phyloP scores from a whole-genome alignment of 2,797 vertebrate genomes.

The Galaxias olidus region DNA sequence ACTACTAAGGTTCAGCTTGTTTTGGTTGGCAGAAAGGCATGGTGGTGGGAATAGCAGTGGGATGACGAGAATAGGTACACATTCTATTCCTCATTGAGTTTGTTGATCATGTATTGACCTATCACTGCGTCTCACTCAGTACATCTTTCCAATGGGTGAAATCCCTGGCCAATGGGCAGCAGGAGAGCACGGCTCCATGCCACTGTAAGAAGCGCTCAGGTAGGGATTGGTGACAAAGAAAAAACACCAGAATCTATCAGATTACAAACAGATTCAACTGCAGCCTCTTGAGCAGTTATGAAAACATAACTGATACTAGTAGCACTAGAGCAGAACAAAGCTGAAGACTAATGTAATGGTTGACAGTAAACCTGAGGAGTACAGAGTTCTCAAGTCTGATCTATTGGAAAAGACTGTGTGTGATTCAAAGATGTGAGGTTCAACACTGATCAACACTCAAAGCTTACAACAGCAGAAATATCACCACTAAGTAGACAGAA shows the following conservation, averaged over 20 bases:
- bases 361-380: constrained; percentile 65
- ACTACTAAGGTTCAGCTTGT: constrained; percentile 18
- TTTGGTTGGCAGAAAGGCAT: not conserved
- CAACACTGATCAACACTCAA: not conserved
- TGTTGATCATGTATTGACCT: too few relatives aligned
- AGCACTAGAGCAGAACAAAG: constrained; percentile 24
- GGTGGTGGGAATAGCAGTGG: not conserved
- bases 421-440: too few relatives aligned
- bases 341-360: constrained; percentile 67
- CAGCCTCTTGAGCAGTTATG: not conserved
- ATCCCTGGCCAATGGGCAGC: too few relatives aligned
- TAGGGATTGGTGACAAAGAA: not conserved
- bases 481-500: not conserved
- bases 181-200: not conserved
- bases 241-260: not conserved
- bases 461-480: not conserved
- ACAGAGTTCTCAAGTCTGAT: constrained; percentile 69
- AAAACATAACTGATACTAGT: constrained; percentile 12
- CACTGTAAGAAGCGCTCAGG: not conserved
- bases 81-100: too few relatives aligned
- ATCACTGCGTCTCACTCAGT: too few relatives aligned
- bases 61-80: not conserved
- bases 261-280: constrained; percentile 11
- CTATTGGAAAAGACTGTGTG: not conserved
- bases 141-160: too few relatives aligned